Percentiles rank a stretch among this genome's conserved stretches.
Evolutionary conservation across 2,888 invertebrate species (phyloP).

Genomic region (Ophioninae sp.): DNA sequence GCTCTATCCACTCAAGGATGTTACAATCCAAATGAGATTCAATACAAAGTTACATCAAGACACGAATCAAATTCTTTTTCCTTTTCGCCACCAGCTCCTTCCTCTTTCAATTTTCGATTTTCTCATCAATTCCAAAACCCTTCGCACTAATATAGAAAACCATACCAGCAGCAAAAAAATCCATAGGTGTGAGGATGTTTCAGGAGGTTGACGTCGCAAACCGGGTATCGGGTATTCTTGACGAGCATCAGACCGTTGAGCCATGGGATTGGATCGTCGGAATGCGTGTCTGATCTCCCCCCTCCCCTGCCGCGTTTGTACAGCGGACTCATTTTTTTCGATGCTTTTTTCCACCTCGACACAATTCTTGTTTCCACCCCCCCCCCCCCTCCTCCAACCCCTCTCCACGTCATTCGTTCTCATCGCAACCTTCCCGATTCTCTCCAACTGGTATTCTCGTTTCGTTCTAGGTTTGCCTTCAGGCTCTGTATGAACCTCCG

Average conservation of each 20-base stretch:
- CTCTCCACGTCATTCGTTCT: constrained; percentile 9
- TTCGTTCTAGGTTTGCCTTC: constrained; percentile 39
- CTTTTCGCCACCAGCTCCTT: not conserved
- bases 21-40: not conserved
- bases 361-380: no score
- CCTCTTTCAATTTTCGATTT: not conserved
- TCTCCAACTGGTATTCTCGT: constrained; percentile 37
- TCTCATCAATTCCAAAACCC: constrained; percentile 4
- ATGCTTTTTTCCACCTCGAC: no score
- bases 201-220: not conserved
- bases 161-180: constrained; percentile 25
- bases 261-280: constrained; percentile 70
- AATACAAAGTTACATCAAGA: not conserved
- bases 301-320: constrained; percentile 30
- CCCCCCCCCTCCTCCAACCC: not conserved
- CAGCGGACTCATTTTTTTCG: no score
- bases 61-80: not conserved
- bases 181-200: constrained; percentile 19
- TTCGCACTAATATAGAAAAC: constrained; percentile 45
- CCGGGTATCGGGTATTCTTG: constrained; percentile 66
- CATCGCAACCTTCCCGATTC: constrained; percentile 35
- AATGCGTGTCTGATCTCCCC: constrained; percentile 70
- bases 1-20: not conserved
- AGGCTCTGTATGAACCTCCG: constrained; percentile 35
- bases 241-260: constrained; percentile 62